Evolutionary conservation across 1,140 invertebrate genomes (phyloP).

Genomic region (Gonatopus flavifemur): DNA sequence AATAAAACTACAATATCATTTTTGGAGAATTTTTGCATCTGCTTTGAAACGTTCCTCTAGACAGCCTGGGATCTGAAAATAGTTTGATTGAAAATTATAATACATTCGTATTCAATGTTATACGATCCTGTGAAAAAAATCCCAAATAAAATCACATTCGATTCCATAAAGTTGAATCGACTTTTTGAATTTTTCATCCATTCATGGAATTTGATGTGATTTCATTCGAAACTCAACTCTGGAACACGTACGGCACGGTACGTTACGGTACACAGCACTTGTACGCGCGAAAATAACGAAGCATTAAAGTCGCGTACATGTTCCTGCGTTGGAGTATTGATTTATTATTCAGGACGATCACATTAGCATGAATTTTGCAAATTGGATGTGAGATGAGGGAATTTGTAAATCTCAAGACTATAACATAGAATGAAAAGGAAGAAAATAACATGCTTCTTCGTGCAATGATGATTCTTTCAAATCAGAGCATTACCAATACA

Average conservation of each 20-base stretch:
- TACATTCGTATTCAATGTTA: not conserved
- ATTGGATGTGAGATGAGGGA: too few species aligned
- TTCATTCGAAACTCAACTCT: constrained; percentile 1
- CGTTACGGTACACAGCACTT: too few species aligned
- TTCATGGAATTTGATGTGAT: not conserved
- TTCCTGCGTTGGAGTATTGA: too few species aligned
- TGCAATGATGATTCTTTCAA: not conserved
- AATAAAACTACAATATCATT: constrained; percentile 46
- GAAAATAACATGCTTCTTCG: not conserved
- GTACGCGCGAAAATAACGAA: too few species aligned
- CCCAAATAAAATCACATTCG: not conserved
- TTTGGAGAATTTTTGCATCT: constrained; percentile 46
- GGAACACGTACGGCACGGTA: not conserved
- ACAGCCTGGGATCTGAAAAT: constrained; percentile 56
- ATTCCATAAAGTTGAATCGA: not conserved
- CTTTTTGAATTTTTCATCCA: not conserved
- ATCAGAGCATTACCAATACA: constrained; percentile 2
- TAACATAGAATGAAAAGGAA: too few species aligned
- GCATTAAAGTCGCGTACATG: too few species aligned
- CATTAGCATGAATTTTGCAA: too few species aligned
- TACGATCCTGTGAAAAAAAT: not conserved
- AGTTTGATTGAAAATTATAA: constrained; percentile 30
- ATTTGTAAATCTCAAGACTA: too few species aligned
- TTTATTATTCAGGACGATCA: too few species aligned
- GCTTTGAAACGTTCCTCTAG: constrained; percentile 53